Evolutionary conservation across 1,140 invertebrate genomes (phyloP).

Genomic region (Psilanteris sp.): DNA sequence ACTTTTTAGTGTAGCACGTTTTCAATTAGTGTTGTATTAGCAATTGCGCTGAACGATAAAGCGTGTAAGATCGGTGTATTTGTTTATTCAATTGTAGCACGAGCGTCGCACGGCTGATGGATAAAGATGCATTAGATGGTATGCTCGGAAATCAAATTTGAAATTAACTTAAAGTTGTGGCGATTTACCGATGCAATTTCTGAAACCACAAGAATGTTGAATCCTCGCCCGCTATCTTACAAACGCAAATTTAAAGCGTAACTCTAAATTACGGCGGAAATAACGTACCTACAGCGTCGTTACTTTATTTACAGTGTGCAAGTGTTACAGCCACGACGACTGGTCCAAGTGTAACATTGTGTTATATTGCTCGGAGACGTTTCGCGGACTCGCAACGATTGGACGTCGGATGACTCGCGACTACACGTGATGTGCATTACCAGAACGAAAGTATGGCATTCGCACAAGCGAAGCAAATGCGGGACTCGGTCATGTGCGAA

Average conservation of each 20-base stretch:
- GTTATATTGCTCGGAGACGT: too few species aligned
- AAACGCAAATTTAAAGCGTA: conserved; percentile 45
- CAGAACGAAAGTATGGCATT: conserved; percentile 45
- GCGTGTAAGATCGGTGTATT: too few species aligned
- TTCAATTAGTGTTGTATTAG: too few species aligned
- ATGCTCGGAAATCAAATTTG: conserved; percentile 2
- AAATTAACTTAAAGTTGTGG: conserved; percentile 4
- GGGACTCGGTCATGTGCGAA: conserved; percentile 56
- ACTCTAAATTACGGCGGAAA: conserved; percentile 41
- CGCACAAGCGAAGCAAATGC: conserved; percentile 21
- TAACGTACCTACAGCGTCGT: conserved; percentile 21
- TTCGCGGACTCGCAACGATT: conserved; percentile 4
- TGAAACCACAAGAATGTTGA: conserved; percentile 39
- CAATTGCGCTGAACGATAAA: too few species aligned
- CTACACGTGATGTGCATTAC: conserved; percentile 45
- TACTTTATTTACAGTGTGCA: conserved; percentile 34
- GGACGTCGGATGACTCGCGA: conserved; percentile 32
- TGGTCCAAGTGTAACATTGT: conserved; percentile 25
- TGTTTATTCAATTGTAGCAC: too few species aligned
- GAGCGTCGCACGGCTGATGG: too few species aligned
- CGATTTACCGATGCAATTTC: conserved; percentile 19
- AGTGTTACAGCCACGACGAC: conserved; percentile 30
- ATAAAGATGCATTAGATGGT: too few species aligned
- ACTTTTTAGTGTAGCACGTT: too few species aligned
- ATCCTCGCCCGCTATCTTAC: conserved; percentile 3